Conservation (phyloP, 2,113 vertebrate species). For the Oenanthe oenanthe region DNA sequence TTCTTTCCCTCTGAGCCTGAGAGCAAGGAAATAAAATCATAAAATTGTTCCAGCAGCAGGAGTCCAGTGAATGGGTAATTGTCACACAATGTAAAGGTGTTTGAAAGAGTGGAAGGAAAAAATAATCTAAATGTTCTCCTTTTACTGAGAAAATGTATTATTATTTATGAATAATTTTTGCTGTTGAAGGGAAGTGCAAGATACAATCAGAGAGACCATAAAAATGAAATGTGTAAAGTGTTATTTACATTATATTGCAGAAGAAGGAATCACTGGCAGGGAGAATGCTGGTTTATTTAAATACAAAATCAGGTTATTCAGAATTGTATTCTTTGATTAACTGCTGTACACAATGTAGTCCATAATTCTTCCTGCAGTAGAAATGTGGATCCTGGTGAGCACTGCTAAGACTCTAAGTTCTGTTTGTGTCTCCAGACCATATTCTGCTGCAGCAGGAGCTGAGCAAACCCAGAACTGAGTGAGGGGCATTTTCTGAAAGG, state of each 20-base stretch:
- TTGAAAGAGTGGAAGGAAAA: neutral
- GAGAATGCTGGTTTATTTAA: slow-evolving; percentile 38
- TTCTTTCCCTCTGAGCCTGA: neutral
- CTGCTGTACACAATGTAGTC: neutral
- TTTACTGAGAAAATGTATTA: slow-evolving; percentile 13
- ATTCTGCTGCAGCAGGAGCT: neutral
- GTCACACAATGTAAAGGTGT: neutral
- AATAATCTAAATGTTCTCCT: neutral
- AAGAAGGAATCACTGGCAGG: neutral
- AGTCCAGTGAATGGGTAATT: neutral
- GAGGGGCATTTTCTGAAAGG: neutral
- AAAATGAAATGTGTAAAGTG: neutral
- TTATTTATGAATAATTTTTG: slow-evolving; percentile 35
- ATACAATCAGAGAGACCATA: neutral
- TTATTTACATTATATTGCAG: slow-evolving; percentile 22
- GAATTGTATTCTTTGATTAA: slow-evolving; percentile 17
- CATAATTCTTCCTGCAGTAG: neutral
- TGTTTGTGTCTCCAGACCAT: neutral
- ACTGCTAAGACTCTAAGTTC: neutral
- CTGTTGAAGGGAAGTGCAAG: neutral
- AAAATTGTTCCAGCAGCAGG: neutral
- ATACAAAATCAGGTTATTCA: slow-evolving; percentile 21
- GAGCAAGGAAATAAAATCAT: neutral
- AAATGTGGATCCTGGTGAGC: neutral
- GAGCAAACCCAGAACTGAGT: neutral